phyloP scores from a whole-genome alignment of 2,888 invertebrate genomes.

The Thelaira solivaga region DNA sequence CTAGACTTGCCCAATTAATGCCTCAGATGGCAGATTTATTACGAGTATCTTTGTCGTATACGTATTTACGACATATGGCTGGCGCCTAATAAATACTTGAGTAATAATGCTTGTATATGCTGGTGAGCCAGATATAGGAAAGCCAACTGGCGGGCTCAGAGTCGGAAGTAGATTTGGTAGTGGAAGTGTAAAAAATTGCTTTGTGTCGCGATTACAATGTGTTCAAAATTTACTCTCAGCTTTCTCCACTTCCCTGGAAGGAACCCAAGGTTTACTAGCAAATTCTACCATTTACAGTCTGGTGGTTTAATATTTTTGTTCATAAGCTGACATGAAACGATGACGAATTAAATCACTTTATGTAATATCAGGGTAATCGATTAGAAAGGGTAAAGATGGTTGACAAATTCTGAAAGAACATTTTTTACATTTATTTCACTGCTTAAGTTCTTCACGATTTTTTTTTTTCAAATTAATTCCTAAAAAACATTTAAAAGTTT shows the following conservation, averaged over 20 bases:
- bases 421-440: conserved; percentile 99
- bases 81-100: no score
- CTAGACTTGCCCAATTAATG: no score
- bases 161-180: conserved; percentile 79
- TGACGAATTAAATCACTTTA: conserved; percentile 94
- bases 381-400: conserved; percentile 97
- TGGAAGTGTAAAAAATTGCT: conserved; percentile 93
- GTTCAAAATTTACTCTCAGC: conserved; percentile 99
- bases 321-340: conserved; percentile 99
- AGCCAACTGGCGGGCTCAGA: conserved; percentile 71
- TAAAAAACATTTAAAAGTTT: no score
- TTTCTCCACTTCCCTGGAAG: conserved; percentile 99
- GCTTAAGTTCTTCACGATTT: conserved; percentile 97
- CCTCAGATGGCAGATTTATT: no score
- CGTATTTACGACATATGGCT: no score
- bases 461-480: no score
- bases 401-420: conserved; percentile 96
- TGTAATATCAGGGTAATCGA: conserved; percentile 95
- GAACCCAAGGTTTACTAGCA: conserved; percentile 99
- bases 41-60: no score
- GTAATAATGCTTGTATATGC: no score
- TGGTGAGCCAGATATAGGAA: conserved; percentile 73
- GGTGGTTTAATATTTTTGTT: conserved; percentile 99
- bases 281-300: conserved; percentile 99
- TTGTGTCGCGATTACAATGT: conserved; percentile 98